Percentiles rank a stretch among this genome's conserved stretches.
phyloP scores from a whole-genome alignment of 2,113 vertebrate genomes.

The Nesospiza acunhae region DNA sequence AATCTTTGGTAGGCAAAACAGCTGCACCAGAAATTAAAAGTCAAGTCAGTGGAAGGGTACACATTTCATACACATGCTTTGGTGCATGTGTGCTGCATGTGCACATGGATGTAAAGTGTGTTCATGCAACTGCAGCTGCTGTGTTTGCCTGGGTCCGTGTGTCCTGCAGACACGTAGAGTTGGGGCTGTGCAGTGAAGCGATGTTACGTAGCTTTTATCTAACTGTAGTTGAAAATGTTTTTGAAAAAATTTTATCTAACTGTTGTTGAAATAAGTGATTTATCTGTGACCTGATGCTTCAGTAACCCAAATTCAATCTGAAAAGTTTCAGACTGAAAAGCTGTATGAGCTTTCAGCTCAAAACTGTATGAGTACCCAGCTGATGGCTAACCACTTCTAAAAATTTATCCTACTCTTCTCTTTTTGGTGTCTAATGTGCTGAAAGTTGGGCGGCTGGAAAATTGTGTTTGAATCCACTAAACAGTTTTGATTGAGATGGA shows the following conservation, averaged over 20 bases:
- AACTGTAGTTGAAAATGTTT: not conserved
- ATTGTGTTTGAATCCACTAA: not conserved
- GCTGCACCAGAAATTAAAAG: not conserved
- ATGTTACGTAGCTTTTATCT: rapidly evolving
- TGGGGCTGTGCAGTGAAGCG: not conserved
- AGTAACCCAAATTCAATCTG: not conserved
- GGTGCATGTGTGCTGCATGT: not conserved
- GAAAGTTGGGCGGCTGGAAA: not conserved
- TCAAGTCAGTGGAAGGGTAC: not conserved
- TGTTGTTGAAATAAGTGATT: not conserved
- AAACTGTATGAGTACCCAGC: not conserved
- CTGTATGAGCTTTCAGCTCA: not conserved
- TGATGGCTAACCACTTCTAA: not conserved
- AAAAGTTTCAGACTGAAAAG: not conserved
- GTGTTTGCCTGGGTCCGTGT: rapidly evolving
- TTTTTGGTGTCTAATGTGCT: not conserved
- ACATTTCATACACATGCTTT: not conserved
- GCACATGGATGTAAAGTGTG: not conserved
- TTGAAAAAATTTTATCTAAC: not conserved
- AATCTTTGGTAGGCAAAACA: not conserved
- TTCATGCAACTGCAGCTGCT: not conserved
- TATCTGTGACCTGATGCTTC: not conserved
- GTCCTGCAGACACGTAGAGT: not conserved
- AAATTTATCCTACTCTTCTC: not conserved
- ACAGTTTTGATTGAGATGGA: not conserved